Conservation (phyloP, 2,888 invertebrate genomes). For the Microchrysa polita region DNA sequence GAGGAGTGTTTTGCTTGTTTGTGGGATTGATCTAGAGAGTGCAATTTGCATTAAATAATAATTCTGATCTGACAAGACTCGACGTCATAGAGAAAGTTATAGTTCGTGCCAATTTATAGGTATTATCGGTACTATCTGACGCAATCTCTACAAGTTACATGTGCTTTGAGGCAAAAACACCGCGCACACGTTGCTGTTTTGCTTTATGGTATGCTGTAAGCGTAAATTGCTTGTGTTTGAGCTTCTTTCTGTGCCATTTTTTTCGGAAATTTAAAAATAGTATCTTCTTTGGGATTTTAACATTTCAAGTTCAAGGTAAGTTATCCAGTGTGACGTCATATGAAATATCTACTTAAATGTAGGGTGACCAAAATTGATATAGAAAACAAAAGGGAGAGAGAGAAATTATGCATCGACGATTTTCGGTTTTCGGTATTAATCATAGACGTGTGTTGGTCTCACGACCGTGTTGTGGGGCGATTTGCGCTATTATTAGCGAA, state of each 20-base stretch:
- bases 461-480: no score
- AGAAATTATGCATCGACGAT: no score
- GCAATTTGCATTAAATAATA: neutral
- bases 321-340: constrained; percentile 7
- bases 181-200: no score
- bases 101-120: constrained; percentile 12
- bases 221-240: neutral
- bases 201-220: neutral
- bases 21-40: no score
- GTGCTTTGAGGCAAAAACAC: neutral
- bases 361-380: no score
- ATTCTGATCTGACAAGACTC: neutral
- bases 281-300: neutral
- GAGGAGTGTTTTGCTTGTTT: no score
- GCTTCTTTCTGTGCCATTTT: neutral
- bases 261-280: neutral
- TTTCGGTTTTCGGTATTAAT: no score
- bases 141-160: neutral
- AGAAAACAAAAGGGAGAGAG: no score
- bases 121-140: no score
- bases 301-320: constrained; percentile 14
- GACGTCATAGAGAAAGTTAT: constrained; percentile 39
- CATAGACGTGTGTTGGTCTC: no score
- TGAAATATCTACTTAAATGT: no score
- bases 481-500: no score